Evolutionary conservation across 2,888 invertebrate genomes (phyloP), one percentile per base, ranked within the genome.

Genomic region (Papilio elwesi): DNA sequence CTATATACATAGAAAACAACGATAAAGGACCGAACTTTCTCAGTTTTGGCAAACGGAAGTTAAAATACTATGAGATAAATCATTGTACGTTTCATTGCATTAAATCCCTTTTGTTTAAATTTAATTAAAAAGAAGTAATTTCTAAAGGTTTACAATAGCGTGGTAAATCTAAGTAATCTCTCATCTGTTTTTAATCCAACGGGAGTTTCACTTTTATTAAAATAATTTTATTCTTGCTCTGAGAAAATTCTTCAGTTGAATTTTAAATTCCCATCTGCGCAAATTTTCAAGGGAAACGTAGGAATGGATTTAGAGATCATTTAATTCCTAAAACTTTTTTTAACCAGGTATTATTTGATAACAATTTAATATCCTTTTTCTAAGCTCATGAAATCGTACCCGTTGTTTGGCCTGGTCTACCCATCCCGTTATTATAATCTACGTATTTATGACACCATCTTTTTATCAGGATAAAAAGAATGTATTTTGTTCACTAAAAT

Each of bases 101-200:
- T 16, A 43, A 55, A 55, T 48, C 48, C 43, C 55, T 57, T 48
- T 68, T 68, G 67, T 68, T 68, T 13, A 47, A 68, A 11, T 68
- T 68, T 68, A 68, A 68, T 68, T 68, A 55, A 48, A 68, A 67
- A 13, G 55, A 55, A 67, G 55, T 55, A 55, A 68, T 55, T 68
- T 68, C 55, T 68, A 52, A 53, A 68, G 47, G 26, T 68, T 55
- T 55, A 68, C 55, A 68, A 67, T 67, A n/a, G 55, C 43, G 12
- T 59, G 49, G 49, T 51, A 69, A 26, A 47, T 49, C 59, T 69
- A 49, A 59, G 51, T 62, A 69, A 68, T 59, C 51, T 15, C n/a
- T 51, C 49, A 62, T 69, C 68, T 51, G 49, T 51, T 51, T 62
- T 59, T 62, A 59, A 69, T 69, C 59, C 57, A 38, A 1, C 13